Evolutionary conservation across 2,113 vertebrate genomes (phyloP).

Genomic region (Tiliqua scincoides): DNA sequence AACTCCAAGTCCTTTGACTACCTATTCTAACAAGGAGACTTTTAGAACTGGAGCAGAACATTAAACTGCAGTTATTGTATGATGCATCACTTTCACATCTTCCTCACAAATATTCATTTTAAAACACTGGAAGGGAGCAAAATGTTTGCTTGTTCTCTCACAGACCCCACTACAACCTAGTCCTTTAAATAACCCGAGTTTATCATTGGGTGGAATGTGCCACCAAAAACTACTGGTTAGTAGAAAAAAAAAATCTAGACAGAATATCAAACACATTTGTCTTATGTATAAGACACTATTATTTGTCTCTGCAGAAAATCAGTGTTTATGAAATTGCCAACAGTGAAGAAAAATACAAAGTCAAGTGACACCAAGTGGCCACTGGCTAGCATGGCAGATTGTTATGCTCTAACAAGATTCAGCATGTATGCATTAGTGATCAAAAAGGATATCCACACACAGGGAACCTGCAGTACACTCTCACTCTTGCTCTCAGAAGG

Average conservation of each 20-base stretch:
- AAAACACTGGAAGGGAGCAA: slow-evolving; percentile 21
- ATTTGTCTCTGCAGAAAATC: slow-evolving; percentile 6
- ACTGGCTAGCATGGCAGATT: slow-evolving; percentile 27
- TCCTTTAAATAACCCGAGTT: not conserved
- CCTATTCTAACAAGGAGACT: not conserved
- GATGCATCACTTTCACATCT: not conserved
- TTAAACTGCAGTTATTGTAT: not conserved
- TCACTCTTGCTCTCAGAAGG: no score
- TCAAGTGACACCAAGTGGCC: slow-evolving; percentile 68
- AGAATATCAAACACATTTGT: slow-evolving; percentile 14
- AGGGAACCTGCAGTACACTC: not conserved
- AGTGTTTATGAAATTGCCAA: not conserved
- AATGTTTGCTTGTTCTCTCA: not conserved
- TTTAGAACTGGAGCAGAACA: not conserved
- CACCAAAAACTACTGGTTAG: not conserved
- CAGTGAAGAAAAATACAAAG: slow-evolving; percentile 18
- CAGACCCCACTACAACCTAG: not conserved
- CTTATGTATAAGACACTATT: not conserved
- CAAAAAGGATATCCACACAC: not conserved
- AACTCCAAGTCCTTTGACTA: not conserved
- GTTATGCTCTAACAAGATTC: rapidly evolving
- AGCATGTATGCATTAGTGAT: not conserved
- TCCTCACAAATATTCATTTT: slow-evolving; percentile 3
- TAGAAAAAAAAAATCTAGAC: slow-evolving; percentile 17
- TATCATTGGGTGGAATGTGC: not conserved